phyloP scores from a whole-genome alignment of 2,113 vertebrate genomes.

The Archilochus colubris region DNA sequence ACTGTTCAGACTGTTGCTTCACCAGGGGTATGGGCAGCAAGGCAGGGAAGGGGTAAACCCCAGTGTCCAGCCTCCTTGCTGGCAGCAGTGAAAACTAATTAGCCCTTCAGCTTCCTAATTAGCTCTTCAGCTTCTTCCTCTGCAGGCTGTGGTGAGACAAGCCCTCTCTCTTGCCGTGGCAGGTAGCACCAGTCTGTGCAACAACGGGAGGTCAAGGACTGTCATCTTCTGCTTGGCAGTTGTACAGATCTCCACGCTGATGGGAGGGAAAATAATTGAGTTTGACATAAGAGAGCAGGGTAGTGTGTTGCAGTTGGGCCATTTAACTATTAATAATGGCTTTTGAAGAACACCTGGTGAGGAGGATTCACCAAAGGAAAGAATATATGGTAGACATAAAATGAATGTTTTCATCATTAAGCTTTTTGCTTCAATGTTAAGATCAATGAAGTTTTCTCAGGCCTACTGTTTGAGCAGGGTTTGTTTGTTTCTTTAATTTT shows the following conservation, averaged over 20 bases:
- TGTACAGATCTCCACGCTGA: not conserved
- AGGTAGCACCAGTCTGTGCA: not conserved
- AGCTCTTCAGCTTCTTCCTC: not conserved
- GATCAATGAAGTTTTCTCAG: not conserved
- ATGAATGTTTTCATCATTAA: not conserved
- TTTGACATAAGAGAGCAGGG: not conserved
- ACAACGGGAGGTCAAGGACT: rapidly evolving
- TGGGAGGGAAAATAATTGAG: not conserved
- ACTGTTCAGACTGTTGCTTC: not conserved
- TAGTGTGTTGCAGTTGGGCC: not conserved
- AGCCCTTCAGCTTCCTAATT: not conserved
- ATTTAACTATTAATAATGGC: not conserved
- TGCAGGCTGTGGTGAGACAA: rapidly evolving
- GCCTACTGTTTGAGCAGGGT: not conserved
- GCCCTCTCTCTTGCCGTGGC: not conserved
- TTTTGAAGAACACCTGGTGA: not conserved
- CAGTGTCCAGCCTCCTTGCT: rapidly evolving
- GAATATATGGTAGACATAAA: not conserved
- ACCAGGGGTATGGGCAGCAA: not conserved
- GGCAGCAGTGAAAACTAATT: not conserved
- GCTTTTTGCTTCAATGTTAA: not conserved
- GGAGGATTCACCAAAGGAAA: not conserved
- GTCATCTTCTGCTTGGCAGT: not conserved
- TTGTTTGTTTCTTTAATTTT: not conserved
- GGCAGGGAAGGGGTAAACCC: not conserved